These are phyloP conservation scores for Zaprionus nigranus DNA, from an alignment of 1,140 invertebrate genomes.

Conservation along the genomic window DNA sequence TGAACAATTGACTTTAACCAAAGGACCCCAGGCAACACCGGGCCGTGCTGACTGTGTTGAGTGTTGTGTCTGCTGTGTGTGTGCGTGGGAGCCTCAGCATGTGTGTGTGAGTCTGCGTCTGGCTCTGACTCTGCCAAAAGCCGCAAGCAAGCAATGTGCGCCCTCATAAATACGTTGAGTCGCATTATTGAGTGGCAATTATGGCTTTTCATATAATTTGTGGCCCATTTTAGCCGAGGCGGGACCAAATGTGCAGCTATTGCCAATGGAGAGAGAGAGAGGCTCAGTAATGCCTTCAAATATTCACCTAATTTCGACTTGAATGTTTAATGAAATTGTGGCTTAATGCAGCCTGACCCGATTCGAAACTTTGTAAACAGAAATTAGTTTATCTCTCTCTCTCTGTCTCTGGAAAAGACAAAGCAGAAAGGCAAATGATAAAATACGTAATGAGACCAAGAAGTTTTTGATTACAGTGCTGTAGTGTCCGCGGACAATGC, in stretches of 20 bases:
- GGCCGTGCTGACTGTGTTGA: background rate
- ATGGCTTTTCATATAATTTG: slow-evolving; percentile 8
- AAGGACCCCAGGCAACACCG: slow-evolving; percentile 2
- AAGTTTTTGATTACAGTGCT: background rate
- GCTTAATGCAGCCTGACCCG: background rate
- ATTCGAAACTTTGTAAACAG: background rate
- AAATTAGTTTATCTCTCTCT: background rate
- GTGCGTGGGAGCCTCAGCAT: background rate
- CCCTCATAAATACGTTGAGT: slow-evolving; percentile 14
- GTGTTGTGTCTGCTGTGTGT: slow-evolving; percentile 13
- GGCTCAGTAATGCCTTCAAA: background rate
- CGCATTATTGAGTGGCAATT: slow-evolving; percentile 22
- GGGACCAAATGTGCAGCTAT: background rate
- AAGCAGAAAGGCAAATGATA: background rate
- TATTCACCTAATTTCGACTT: background rate
- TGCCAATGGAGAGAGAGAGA: too few relatives aligned
- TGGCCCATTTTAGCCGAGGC: slow-evolving; percentile 6
- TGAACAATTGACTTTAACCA: slow-evolving; percentile 33
- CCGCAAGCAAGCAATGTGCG: background rate
- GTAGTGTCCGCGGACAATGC: background rate
- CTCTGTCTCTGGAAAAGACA: background rate
- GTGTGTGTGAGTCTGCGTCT: background rate
- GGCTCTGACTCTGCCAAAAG: background rate
- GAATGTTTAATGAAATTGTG: background rate
- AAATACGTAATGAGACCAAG: slow-evolving; percentile 4